These are phyloP conservation scores for Adelognathus sp. DNA, from an alignment of 2,888 invertebrate genomes.

Conservation along the genomic window DNA sequence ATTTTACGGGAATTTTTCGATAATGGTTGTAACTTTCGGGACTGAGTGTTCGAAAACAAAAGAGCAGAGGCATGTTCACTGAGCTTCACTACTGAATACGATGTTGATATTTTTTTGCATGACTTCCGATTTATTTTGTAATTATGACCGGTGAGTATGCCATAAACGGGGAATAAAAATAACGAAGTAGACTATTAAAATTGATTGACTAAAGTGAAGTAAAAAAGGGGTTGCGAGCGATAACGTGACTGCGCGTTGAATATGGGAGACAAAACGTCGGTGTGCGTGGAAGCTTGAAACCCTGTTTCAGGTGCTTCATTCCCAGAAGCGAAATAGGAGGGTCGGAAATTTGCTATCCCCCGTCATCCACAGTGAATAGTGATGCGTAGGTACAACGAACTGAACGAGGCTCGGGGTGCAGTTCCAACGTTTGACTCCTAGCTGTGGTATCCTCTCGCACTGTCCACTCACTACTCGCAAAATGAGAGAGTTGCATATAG, in stretches of 20 bases:
- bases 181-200: slow-evolving; percentile 50
- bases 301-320: slow-evolving; percentile 55
- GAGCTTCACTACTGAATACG: not conserved
- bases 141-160: not conserved
- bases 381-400: slow-evolving; percentile 60
- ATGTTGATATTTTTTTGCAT: not conserved
- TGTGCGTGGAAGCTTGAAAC: slow-evolving; percentile 9
- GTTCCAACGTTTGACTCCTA: slow-evolving; percentile 61
- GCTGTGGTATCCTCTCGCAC: slow-evolving; percentile 4
- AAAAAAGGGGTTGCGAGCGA: slow-evolving; percentile 36
- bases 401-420: slow-evolving; percentile 61
- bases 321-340: slow-evolving; percentile 43
- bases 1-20: not conserved
- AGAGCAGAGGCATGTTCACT: not conserved
- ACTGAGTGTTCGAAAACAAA: not conserved
- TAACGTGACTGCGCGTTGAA: slow-evolving; percentile 31
- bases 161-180: slow-evolving; percentile 33
- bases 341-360: slow-evolving; percentile 33
- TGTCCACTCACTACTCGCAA: slow-evolving; percentile 42
- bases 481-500: slow-evolving; percentile 6
- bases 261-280: slow-evolving; percentile 13
- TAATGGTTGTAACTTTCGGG: not conserved
- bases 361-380: slow-evolving; percentile 58
- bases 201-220: slow-evolving; percentile 40
- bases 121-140: not conserved